Evolutionary conservation across 2,113 vertebrate species (phyloP).

Genomic region (Sturnus vulgaris): DNA sequence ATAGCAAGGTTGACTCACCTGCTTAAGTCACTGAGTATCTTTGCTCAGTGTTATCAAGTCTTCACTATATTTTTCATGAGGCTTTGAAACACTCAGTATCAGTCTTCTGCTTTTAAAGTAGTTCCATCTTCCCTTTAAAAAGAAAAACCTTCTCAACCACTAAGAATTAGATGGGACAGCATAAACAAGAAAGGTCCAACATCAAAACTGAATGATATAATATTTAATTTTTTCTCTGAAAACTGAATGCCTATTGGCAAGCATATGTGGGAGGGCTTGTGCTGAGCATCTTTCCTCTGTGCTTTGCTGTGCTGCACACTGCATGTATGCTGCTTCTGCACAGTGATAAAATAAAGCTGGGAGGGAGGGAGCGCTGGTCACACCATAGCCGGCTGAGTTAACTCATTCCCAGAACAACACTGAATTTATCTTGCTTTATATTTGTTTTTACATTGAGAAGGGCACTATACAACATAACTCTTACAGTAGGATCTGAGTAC

Average conservation of each 20-base stretch:
- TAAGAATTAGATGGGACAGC: not conserved
- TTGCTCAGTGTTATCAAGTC: not conserved
- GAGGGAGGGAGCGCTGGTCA: not conserved
- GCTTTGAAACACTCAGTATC: not conserved
- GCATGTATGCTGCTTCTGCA: not conserved
- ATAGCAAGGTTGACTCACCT: not conserved
- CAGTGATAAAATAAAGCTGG: not conserved
- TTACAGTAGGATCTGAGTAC: not conserved
- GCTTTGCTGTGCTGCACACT: not conserved
- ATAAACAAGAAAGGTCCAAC: not conserved
- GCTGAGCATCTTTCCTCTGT: not conserved
- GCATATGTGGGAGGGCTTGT: fast-evolving
- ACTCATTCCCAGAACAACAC: not conserved
- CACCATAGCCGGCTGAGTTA: not conserved
- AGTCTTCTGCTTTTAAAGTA: not conserved
- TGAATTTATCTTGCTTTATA: not conserved
- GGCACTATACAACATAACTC: not conserved
- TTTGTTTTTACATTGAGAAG: not conserved
- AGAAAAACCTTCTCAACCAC: not conserved
- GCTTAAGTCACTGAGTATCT: not conserved
- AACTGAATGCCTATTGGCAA: not conserved
- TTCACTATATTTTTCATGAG: not conserved
- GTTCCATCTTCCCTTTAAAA: not conserved
- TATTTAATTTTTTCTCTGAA: not conserved
- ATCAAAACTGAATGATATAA: not conserved